phyloP scores from a whole-genome alignment of 2,888 invertebrate genomes.

The Nymphalis urticae region DNA sequence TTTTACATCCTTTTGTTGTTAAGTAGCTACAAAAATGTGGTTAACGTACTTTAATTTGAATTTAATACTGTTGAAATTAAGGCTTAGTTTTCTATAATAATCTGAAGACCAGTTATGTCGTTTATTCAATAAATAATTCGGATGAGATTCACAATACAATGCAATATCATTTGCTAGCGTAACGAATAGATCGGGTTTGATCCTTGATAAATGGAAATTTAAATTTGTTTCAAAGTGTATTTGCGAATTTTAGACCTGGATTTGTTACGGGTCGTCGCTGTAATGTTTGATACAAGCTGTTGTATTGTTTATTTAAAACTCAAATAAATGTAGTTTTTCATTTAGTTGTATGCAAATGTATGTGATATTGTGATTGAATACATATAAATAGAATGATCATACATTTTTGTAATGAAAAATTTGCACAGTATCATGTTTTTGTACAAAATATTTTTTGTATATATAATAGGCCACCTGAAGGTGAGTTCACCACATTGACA shows the following conservation, averaged over 20 bases:
- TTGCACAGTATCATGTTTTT: too few relatives aligned
- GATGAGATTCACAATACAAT: slow-evolving; percentile 63
- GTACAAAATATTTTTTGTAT: too few relatives aligned
- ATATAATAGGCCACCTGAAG: too few relatives aligned
- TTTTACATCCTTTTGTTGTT: background rate
- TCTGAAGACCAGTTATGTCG: slow-evolving; percentile 23
- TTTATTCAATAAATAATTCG: slow-evolving; percentile 39
- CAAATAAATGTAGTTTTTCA: slow-evolving; percentile 19
- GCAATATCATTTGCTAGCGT: slow-evolving; percentile 66
- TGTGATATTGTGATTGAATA: background rate
- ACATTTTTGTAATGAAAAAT: too few relatives aligned
- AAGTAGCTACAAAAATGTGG: background rate
- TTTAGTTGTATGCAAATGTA: background rate
- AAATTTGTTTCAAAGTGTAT: slow-evolving; percentile 62
- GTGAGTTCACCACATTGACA: too few relatives aligned
- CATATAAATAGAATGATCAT: too few relatives aligned
- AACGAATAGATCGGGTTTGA: slow-evolving; percentile 66
- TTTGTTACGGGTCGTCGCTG: slow-evolving; percentile 47
- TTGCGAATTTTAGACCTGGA: slow-evolving; percentile 51
- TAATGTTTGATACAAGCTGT: slow-evolving; percentile 26
- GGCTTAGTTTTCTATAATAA: slow-evolving; percentile 37
- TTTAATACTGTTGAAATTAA: background rate
- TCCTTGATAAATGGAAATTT: slow-evolving; percentile 69
- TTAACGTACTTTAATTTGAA: background rate
- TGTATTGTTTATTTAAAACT: slow-evolving; percentile 11